These are phyloP conservation scores for Cepaea hortensis DNA, from an alignment of 2,888 invertebrate genomes.

Conservation along the genomic window DNA sequence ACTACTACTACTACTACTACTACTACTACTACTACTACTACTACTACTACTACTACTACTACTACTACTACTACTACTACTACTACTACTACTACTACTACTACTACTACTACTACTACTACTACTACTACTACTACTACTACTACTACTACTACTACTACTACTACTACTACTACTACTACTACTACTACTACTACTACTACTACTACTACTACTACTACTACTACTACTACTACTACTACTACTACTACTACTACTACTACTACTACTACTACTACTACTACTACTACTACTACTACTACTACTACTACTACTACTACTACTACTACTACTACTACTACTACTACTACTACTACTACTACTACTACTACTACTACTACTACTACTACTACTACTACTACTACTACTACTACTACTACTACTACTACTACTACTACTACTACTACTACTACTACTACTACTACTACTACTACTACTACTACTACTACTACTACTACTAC, in stretches of 20 bases:
- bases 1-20: conserved; percentile 42
- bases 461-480: background rate
- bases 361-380: conserved; percentile 13
- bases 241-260: conserved; percentile 42
- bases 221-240: conserved; percentile 45
- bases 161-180: conserved; percentile 44
- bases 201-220: conserved; percentile 45
- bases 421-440: conserved; percentile 4
- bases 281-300: conserved; percentile 5
- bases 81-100: conserved; percentile 39
- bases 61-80: conserved; percentile 47
- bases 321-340: background rate
- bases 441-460: conserved; percentile 10
- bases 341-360: conserved; percentile 20
- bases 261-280: conserved; percentile 37
- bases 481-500: conserved; percentile 19
- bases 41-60: conserved; percentile 45
- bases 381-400: conserved; percentile 14
- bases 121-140: conserved; percentile 26
- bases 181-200: conserved; percentile 43
- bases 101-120: conserved; percentile 41
- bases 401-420: conserved; percentile 17
- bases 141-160: conserved; percentile 33
- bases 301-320: conserved; percentile 12
- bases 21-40: conserved; percentile 43